Evolutionary conservation across 1,140 invertebrate species (phyloP).

Genomic region (Drosophila murphyi): DNA sequence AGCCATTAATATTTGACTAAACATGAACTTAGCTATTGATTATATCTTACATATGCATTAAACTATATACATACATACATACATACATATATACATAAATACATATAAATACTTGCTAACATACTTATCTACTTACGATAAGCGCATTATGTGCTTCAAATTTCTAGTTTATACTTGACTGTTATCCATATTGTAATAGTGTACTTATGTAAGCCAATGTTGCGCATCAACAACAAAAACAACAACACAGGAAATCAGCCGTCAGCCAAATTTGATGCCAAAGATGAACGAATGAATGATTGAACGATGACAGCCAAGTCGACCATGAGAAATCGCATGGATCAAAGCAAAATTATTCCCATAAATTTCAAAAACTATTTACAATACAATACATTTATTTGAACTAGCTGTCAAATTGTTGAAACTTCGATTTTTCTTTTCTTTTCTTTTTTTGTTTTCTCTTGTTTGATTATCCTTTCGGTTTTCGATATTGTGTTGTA

Average conservation of each 20-base stretch:
- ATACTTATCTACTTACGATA: conserved; percentile 46
- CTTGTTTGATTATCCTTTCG: conserved; percentile 2
- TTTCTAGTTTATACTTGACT: conserved; percentile 48
- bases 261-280: conserved; percentile 58
- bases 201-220: conserved; percentile 50
- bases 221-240: conserved; percentile 26
- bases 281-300: conserved; percentile 66
- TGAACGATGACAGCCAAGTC: conserved; percentile 14
- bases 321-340: conserved; percentile 1
- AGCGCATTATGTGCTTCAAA: conserved; percentile 71
- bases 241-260: conserved; percentile 23
- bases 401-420: conserved; percentile 61
- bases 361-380: conserved; percentile 22
- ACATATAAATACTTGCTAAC: background rate
- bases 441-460: conserved; percentile 15
- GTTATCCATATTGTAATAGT: conserved; percentile 53
- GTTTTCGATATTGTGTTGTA: conserved; percentile 50
- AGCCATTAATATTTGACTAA: conserved; percentile 76
- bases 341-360: conserved; percentile 23
- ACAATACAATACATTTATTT: conserved; percentile 19
- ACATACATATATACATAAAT: conserved; percentile 54
- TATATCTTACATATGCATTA: conserved; percentile 27
- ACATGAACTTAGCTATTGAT: conserved; percentile 76
- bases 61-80: conserved; percentile 34
- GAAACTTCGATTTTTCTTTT: conserved; percentile 20